Base-by-base conservation (phyloP, 2,888 invertebrate genomes). In the Zonitis immaculata region DNA sequence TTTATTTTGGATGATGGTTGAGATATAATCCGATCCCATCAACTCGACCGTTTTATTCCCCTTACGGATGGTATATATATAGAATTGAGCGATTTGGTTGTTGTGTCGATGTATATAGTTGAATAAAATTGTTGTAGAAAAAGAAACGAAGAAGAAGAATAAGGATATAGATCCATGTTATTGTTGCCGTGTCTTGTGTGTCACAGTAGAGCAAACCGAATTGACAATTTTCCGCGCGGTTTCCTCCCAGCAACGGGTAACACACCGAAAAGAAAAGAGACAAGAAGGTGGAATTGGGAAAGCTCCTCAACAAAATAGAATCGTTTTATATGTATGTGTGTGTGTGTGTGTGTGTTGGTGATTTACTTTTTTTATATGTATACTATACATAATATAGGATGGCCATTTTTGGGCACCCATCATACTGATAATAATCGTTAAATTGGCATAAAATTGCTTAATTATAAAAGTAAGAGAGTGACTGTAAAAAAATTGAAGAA, bases 181-280 rank as follows among this genome's bases (percentile, higher is more conserved):
- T 71, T 72, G 71, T 72, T 70, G 67, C 68, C 69, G 70, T 70
- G 70, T 70, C 70, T 69, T 67, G 22, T 56, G 68, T 69, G 70
- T 69, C 68, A 70, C 66, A 64, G 61, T 61, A 67, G 62, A 63
- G 67, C 67, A 68, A 67, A 68, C 68, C 80, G 80, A 83, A 83
- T 83, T 83, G 83, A 77, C 82, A 83, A 83, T 84, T 83, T 83
- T 83, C 82, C 83, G 82, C 80, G 77, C 80, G 81, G 83, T 83
- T 83, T 83, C 80, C 79, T 79, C 78, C 78, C 79, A 79, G 79
- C 58, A 60, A 57, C 58, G 56, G 61, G 57, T 60, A 44, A 26
- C 44, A 25, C 26, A 44, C 44, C 44, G 28, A 44, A 25, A 26
- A 22, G 28, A 26, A 44, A 66, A 63, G 67, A 67, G 68, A 65